Conservation (phyloP, 1,140 invertebrate species). For the Zaprionus camerounensis region DNA sequence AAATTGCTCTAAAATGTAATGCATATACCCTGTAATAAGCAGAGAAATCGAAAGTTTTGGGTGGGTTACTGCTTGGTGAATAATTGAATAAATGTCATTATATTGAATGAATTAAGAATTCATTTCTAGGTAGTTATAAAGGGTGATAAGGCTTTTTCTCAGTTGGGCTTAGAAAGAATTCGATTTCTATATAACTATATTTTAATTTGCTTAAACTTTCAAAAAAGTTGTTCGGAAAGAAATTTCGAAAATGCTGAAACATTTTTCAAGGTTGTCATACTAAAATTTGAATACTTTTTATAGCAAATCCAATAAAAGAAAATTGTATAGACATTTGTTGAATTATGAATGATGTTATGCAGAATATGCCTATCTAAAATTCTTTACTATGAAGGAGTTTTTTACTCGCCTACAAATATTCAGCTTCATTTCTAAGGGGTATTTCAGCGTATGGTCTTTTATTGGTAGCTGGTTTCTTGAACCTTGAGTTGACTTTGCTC, state of each 20-base stretch:
- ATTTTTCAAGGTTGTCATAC: no score
- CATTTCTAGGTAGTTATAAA: no score
- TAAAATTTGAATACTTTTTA: no score
- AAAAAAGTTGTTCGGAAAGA: no score
- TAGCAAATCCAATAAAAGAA: no score
- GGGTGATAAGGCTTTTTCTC: no score
- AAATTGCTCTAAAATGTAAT: conserved; percentile 55
- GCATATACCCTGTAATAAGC: conserved; percentile 18
- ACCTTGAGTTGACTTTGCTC: conserved; percentile 16
- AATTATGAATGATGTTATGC: no score
- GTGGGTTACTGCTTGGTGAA: background rate
- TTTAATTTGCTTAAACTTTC: no score
- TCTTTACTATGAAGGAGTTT: background rate
- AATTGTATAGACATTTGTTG: no score
- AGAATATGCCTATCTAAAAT: background rate
- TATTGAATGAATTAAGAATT: background rate
- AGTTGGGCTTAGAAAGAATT: no score
- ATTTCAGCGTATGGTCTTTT: background rate
- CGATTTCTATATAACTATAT: no score
- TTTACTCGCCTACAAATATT: background rate
- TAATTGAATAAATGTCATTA: background rate
- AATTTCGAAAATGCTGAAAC: no score
- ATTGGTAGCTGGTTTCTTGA: background rate
- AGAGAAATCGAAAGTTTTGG: background rate
- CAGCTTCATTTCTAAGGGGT: background rate